phyloP scores from a whole-genome alignment of 2,113 vertebrate species.

The Otus sunia region DNA sequence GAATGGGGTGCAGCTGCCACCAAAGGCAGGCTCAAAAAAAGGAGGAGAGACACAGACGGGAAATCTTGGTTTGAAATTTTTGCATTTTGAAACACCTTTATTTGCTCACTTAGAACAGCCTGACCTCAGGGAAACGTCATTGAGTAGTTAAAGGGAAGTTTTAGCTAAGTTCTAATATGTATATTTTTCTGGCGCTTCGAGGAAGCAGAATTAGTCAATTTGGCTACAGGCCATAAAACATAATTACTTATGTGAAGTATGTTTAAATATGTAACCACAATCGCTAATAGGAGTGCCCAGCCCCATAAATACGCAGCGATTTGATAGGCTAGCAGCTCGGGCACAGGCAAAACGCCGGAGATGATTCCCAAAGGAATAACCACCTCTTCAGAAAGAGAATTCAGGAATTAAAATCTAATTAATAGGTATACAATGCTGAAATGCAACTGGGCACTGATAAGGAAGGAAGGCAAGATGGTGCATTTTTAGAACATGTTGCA shows the following conservation, averaged over 20 bases:
- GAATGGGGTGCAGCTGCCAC: background rate
- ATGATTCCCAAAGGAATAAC: slow-evolving; percentile 20
- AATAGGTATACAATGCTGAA: background rate
- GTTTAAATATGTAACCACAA: slow-evolving; percentile 69
- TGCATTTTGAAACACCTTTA: background rate
- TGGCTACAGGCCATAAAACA: slow-evolving; percentile 63
- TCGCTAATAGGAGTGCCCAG: slow-evolving; percentile 38
- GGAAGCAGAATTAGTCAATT: slow-evolving; percentile 62
- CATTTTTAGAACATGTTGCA: background rate
- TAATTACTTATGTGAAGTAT: slow-evolving; percentile 65
- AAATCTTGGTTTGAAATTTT: background rate
- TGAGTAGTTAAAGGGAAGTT: slow-evolving; percentile 30
- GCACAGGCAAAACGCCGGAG: background rate
- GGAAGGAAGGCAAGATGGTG: background rate
- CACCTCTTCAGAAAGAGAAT: slow-evolving; percentile 32
- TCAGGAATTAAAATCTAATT: background rate
- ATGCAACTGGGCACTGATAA: background rate
- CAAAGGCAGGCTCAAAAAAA: background rate
- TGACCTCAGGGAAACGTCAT: background rate
- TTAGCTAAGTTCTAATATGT: slow-evolving; percentile 50
- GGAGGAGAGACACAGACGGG: background rate
- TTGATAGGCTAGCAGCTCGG: slow-evolving; percentile 21
- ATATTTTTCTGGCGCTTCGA: slow-evolving; percentile 59
- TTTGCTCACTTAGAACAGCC: slow-evolving; percentile 8
- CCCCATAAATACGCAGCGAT: background rate